Evolutionary conservation across 2,113 vertebrate species (phyloP).

Genomic region (Montifringilla adamsi): DNA sequence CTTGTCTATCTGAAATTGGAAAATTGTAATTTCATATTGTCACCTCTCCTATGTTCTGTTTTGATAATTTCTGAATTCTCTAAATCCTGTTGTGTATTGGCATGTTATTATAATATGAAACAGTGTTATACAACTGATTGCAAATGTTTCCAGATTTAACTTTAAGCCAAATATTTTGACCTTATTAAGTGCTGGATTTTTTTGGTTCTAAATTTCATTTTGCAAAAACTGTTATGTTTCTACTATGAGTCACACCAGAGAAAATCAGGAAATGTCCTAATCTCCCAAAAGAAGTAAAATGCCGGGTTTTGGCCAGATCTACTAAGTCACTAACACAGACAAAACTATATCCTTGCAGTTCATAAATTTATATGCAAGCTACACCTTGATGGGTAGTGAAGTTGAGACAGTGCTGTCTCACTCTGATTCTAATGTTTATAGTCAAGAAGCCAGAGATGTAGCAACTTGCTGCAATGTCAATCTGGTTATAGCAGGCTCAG

Average conservation of each 20-base stretch:
- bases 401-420: not conserved
- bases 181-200: not conserved
- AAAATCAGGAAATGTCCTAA: constrained; percentile 10
- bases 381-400: not conserved
- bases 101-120: not conserved
- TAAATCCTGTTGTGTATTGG: not conserved
- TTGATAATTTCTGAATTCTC: not conserved
- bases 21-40: not conserved
- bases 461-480: not conserved
- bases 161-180: not conserved
- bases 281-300: not conserved
- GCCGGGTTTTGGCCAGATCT: not conserved
- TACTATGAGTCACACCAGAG: not conserved
- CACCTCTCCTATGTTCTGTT: not conserved
- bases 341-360: not conserved
- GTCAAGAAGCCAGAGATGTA: not conserved
- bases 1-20: not conserved
- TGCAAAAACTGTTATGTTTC: not conserved
- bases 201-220: not conserved
- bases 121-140: not conserved
- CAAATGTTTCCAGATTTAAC: not conserved
- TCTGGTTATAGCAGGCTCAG: not conserved
- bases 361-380: not conserved
- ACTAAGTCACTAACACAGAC: not conserved
- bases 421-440: not conserved